Evolutionary conservation across 2,797 vertebrate genomes (phyloP).

Genomic region (Aselliscus stoliczkanus): DNA sequence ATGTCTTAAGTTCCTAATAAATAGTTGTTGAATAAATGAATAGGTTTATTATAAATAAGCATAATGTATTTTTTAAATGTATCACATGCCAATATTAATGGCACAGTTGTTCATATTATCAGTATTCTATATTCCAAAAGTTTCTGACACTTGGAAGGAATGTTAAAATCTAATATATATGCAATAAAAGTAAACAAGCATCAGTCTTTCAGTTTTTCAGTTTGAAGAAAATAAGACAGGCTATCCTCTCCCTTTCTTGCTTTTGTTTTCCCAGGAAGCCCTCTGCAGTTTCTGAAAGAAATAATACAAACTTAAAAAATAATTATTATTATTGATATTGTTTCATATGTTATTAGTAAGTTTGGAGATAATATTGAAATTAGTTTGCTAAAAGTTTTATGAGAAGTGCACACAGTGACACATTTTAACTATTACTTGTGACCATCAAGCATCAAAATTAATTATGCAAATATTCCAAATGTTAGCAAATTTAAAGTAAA

Average conservation of each 20-base stretch:
- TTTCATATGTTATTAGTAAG: neutral
- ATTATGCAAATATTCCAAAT: constrained; percentile 60
- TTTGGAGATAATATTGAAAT: neutral
- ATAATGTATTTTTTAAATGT: neutral
- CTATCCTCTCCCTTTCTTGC: neutral
- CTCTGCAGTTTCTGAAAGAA: neutral
- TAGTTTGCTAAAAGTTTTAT: neutral
- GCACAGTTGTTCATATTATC: neutral
- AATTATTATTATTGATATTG: neutral
- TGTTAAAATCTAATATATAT: neutral
- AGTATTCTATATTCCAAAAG: neutral
- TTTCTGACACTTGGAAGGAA: constrained; percentile 6
- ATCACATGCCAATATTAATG: neutral
- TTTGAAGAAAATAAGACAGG: constrained; percentile 5
- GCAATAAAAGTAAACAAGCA: neutral
- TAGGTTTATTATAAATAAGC: neutral
- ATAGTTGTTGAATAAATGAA: neutral
- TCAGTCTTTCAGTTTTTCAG: neutral
- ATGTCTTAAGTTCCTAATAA: neutral
- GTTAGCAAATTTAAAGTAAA: constrained; percentile 55
- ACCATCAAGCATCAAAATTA: constrained; percentile 52
- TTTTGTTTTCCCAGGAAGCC: neutral
- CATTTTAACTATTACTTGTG: constrained; percentile 32
- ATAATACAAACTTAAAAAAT: neutral
- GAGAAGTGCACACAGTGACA: neutral